Base-by-base conservation (phyloP, 2,113 vertebrate genomes). In the Anhinga rufa region DNA sequence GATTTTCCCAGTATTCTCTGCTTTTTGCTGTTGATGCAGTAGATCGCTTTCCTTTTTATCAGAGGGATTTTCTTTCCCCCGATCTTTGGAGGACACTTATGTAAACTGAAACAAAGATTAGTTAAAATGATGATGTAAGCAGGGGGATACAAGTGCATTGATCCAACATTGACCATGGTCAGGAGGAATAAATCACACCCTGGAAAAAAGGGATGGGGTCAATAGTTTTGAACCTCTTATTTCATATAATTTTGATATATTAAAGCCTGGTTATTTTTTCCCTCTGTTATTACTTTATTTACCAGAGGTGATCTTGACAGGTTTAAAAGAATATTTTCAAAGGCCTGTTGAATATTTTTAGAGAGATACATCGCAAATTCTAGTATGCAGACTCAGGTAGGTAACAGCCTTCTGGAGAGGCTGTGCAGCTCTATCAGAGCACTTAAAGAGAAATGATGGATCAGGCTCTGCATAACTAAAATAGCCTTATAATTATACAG, bases 101-200 rank as follows among this genome's bases (percentile, higher is more conserved):
- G 84, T 68, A 86, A 96, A 72, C 76, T 31, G 92, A 77, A 97
- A 61, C 83, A 90, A 91, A 96, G 79, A 15, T n/a, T 84, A 69
- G 17, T 70, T 58, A 54, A 77, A 92, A 80, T 64, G 54, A 77
- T 95, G 72, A 76, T 68, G 44, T 82, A 93, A 86, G 15, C 42
- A 65, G 69, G 14, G 46, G 9, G 16, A 51, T 92, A 89, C 95
- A 94, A 79, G 9, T 38, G 25, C 34, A 91, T 77, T 93, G 58
- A 95, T 93, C 64, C 60, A 69, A 21, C 31, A 82, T 76, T 82
- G 90, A 80, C 57, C 81, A n/a, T 44, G 76, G 21, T 36, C 34
- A 36, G 34, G 46, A 94, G 48, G 42, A 75, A 88, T 91, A 69
- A 97, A 88, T 96, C 65, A 80, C 29, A 78, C 49, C 17, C 20